phyloP scores from a whole-genome alignment of 2,113 vertebrate genomes.

The Mobula hypostoma region DNA sequence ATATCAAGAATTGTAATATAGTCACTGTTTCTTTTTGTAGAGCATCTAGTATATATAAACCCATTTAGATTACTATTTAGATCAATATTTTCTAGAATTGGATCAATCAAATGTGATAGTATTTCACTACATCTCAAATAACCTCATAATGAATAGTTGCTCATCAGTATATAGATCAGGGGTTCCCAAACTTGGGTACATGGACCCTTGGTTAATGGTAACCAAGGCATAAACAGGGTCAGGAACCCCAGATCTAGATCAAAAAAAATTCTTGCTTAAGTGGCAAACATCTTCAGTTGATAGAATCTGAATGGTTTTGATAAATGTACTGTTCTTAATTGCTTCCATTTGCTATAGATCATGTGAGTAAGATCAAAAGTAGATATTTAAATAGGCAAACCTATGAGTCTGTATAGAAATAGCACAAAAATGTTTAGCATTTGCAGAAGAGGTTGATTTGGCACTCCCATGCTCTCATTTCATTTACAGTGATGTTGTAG shows the following conservation, averaged over 20 bases:
- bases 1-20: background rate
- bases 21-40: background rate
- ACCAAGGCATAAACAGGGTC: too few species aligned
- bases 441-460: background rate
- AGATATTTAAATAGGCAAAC: background rate
- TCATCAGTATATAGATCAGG: background rate
- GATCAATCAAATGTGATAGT: background rate
- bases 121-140: background rate
- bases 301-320: background rate
- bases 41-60: background rate
- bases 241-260: too few species aligned
- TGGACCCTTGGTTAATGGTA: too few species aligned
- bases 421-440: background rate
- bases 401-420: background rate
- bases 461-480: background rate
- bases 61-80: background rate
- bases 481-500: background rate
- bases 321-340: background rate
- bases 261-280: background rate
- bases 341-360: background rate
- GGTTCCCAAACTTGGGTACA: too few species aligned
- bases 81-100: background rate
- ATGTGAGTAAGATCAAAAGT: background rate
- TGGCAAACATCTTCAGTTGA: background rate
- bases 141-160: background rate